Base-by-base conservation (phyloP, 2,888 invertebrate species). In the Caenorhabditis sp. region DNA sequence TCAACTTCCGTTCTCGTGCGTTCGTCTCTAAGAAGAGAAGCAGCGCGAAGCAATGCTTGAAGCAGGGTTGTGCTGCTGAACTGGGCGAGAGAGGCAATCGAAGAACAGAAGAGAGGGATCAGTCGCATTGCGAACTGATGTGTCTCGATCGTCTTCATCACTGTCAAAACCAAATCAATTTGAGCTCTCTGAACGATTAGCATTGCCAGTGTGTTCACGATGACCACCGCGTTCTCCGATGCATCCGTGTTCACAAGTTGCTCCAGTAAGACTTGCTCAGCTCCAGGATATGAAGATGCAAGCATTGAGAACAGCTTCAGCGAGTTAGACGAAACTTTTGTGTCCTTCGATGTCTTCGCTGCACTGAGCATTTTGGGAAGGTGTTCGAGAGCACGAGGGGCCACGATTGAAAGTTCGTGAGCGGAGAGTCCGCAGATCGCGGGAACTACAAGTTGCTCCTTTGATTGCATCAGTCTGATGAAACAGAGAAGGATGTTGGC, bases 161-260 rank as follows among this genome's bases (percentile, higher is more conserved):
- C 86, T 37, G 74, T 69, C 1, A 67, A 20, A n/a, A 86, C 71
- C 32, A 89, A 69, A 20, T 88, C 86, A 24, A 85, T 85, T 58
- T 90, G 89, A 0, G 88, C 90, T 56, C 87, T 74, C 62, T 90
- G 89, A 9, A 90, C 76, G 20, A 89, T 84, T 26, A 90, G 78
- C 13, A 89, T 80, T 6, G 87, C 82, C 8, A 90, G 76, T 1
- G 90, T 88, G 71, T 90, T 90, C 11, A 90, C 81, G 62, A 86
- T 88, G 22, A 88, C 71, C 3, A 86, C 78, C 0, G 89, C 77
- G 32, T 85, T 78, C n/a, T 72, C 67, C 11, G 81, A 51, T 0
- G 65, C 62, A 8, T 82, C 81, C 4, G 81, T 77, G 15, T 71
- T 61, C 1, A 55, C 62, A 0, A 84, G 69, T 32, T 85, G 85